Conservation (phyloP, 2,113 vertebrate species). For the Equus przewalskii region DNA sequence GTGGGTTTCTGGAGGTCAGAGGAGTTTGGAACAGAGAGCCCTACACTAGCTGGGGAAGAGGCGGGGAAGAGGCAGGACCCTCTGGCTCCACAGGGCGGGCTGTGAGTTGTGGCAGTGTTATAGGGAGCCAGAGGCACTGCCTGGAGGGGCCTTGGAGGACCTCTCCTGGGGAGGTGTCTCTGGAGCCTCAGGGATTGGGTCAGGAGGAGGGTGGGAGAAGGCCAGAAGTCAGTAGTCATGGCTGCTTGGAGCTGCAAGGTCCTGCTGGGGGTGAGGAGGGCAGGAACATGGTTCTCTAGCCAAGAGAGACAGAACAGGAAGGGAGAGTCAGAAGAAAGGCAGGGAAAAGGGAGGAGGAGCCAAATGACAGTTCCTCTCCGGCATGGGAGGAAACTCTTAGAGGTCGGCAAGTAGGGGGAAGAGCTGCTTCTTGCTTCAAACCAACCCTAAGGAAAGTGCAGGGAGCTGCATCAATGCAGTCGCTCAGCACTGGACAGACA, state of each 20-base stretch:
- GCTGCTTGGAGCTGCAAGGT: neutral
- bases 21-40: neutral
- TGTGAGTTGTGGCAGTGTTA: neutral
- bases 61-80: neutral
- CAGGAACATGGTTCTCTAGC: neutral
- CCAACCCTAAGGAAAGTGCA: neutral
- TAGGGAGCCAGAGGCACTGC: neutral
- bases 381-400: neutral
- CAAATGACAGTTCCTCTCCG: neutral
- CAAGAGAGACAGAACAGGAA: neutral
- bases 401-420: neutral
- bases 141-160: neutral
- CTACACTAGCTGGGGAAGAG: neutral
- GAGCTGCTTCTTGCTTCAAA: neutral
- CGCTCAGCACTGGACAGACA: neutral
- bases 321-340: neutral
- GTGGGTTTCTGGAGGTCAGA: neutral
- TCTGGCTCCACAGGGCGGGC: neutral
- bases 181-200: no score
- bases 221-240: neutral
- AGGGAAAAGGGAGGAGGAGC: neutral
- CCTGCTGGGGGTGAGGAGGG: neutral
- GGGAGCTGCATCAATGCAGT: neutral
- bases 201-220: fast-evolving
- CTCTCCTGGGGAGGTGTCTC: neutral